Evolutionary conservation across 2,797 vertebrate genomes (phyloP), one percentile per base, ranked within the genome.

Genomic region (Ibycter americanus): DNA sequence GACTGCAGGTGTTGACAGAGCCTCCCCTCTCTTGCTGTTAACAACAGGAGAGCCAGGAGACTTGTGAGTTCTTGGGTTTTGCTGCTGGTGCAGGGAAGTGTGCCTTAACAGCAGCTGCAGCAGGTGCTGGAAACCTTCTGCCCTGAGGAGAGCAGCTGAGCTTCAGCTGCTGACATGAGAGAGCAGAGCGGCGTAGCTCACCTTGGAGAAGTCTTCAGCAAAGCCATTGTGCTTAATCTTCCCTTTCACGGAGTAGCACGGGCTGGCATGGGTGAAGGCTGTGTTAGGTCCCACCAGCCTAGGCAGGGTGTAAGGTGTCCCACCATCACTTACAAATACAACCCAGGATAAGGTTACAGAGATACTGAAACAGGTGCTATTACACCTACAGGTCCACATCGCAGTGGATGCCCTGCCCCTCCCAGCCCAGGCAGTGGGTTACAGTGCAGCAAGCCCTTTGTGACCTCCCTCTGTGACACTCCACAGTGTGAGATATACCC

Each of bases 61-160:
- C 22, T 15, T 9, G 10, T n/a, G 72, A 31, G 16, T 72, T 36
- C 58, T 29, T 18, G 47, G 20, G 11, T 47, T 66, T 36, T 52
- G n/a, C 46, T 32, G 38, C 21, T 31, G 12, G 15, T 20, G 8
- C n/a, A 21, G 21, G 21, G 21, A 51, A 52, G 17, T 0, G 0
- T 51, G 1, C 22, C 22, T 40, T 25, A 38, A 6, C 23, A 8
- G 17, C 8, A 25, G 17, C 42, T 46, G 8, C 0, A 0, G 36
- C 27, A 40, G 56, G 20, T 2, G 3, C 20, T 17, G 56, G 15
- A 14, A 18, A 22, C 31, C n/a, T 72, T 36, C 14, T 17, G 7
- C 36, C 6, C 25, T n/a, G 22, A 32, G 51, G 22, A 62, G 67
- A 68, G 36, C 42, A 73, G 10, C 32, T 61, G 61, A 80, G 21